phyloP scores from a whole-genome alignment of 2,797 vertebrate species.

The Brachyalestes nurse region DNA sequence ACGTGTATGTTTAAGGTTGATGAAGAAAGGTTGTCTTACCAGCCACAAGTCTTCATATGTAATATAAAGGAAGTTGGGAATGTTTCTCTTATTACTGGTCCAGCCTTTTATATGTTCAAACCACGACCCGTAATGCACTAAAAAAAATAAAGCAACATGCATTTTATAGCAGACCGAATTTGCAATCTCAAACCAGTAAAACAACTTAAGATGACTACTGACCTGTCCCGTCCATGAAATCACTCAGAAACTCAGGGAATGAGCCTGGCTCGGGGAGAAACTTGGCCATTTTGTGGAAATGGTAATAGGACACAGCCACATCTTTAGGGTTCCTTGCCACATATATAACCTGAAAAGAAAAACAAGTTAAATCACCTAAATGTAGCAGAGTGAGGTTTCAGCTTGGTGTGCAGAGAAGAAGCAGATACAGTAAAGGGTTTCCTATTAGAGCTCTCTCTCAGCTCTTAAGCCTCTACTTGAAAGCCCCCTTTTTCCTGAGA shows the following conservation, averaged over 20 bases:
- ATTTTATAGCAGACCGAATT: not conserved
- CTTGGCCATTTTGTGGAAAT: constrained; percentile 85
- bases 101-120: constrained; percentile 88
- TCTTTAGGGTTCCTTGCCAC: constrained; percentile 90
- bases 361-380: not conserved
- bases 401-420: too few species aligned
- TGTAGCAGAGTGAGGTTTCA: too few species aligned
- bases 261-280: constrained; percentile 80
- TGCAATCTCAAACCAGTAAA: not conserved
- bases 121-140: constrained; percentile 88
- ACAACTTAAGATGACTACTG: constrained; percentile 43
- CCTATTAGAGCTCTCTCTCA: too few species aligned
- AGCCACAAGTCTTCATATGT: constrained; percentile 85
- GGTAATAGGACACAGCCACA: constrained; percentile 83
- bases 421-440: too few species aligned
- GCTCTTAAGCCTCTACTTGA: too few species aligned
- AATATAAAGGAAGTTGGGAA: constrained; percentile 77
- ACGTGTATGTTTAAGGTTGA: not conserved
- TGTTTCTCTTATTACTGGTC: constrained; percentile 70
- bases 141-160: not conserved
- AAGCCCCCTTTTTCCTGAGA: too few species aligned
- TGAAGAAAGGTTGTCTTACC: constrained; percentile 66
- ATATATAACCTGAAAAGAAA: constrained; percentile 81
- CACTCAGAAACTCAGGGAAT: constrained; percentile 79
- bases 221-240: constrained; percentile 82